Percentiles rank a stretch among this genome's conserved stretches.
Evolutionary conservation across 2,888 invertebrate species (phyloP).

Genomic region (Sesia apiformis): DNA sequence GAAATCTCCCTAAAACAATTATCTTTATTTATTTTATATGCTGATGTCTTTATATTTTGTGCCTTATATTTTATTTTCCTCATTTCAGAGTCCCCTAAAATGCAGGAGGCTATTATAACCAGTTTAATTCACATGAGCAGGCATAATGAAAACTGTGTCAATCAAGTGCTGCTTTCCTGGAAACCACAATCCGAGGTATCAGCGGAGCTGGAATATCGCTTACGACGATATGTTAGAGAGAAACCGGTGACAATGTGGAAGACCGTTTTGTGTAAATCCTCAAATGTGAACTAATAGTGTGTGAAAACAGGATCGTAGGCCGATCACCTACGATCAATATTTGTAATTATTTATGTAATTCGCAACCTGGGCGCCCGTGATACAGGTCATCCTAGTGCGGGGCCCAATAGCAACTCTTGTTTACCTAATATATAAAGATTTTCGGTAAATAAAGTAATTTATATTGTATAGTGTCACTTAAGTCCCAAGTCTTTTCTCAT

Average conservation of each 20-base stretch:
- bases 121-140: slow-evolving; percentile 48
- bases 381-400: no score
- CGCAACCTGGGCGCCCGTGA: no score
- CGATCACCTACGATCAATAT: no score
- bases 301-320: not conserved
- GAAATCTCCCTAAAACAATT: no score
- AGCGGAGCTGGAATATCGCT: slow-evolving; percentile 27
- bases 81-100: slow-evolving; percentile 38
- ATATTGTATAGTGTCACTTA: no score
- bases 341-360: no score
- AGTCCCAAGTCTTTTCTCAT: no score
- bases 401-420: no score
- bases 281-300: not conserved
- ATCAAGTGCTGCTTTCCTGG: slow-evolving; percentile 38
- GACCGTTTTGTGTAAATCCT: not conserved
- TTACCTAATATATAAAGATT: no score
- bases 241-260: slow-evolving; percentile 44
- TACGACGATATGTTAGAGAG: slow-evolving; percentile 38
- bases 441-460: no score
- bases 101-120: slow-evolving; percentile 48
- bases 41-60: no score
- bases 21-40: no score
- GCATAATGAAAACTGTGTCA: slow-evolving; percentile 33
- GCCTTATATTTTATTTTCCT: not conserved
- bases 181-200: slow-evolving; percentile 32